phyloP scores from a whole-genome alignment of 2,797 vertebrate genomes.

The Mormyrus proboscirostris region DNA sequence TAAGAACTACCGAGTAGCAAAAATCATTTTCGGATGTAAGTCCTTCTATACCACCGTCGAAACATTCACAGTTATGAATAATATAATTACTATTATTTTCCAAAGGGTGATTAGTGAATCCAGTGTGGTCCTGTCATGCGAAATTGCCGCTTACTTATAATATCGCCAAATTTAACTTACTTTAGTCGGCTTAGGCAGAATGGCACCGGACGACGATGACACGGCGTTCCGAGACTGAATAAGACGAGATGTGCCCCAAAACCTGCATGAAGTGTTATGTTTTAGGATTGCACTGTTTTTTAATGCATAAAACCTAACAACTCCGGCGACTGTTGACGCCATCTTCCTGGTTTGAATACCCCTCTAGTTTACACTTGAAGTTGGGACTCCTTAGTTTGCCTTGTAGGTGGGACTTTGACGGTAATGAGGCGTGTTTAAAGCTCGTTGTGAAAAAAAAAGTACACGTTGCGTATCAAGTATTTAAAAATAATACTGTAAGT shows the following conservation, averaged over 20 bases:
- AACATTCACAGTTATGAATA: background rate
- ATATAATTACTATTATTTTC: background rate
- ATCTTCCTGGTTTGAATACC: constrained; percentile 42
- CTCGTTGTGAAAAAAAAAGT: background rate
- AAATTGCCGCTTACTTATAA: background rate
- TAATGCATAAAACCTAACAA: constrained; percentile 38
- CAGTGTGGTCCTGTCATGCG: background rate
- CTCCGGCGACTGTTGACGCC: constrained; percentile 54
- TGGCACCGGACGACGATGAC: constrained; percentile 69
- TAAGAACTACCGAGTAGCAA: background rate
- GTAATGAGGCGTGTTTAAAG: background rate
- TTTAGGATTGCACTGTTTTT: constrained; percentile 31
- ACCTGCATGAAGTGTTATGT: constrained; percentile 40
- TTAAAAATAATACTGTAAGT: background rate
- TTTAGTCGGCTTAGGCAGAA: constrained; percentile 83
- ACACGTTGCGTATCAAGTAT: background rate
- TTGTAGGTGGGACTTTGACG: constrained; percentile 1
- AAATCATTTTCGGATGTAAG: background rate
- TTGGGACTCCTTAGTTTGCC: background rate
- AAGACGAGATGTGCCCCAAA: constrained; percentile 36
- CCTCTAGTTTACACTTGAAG: background rate
- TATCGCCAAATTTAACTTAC: constrained; percentile 70
- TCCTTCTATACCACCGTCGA: background rate
- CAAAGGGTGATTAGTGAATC: background rate
- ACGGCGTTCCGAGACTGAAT: constrained; percentile 58